These are phyloP conservation scores for Arion vulgaris DNA, from an alignment of 1,140 invertebrate species.

Conservation along the genomic window DNA sequence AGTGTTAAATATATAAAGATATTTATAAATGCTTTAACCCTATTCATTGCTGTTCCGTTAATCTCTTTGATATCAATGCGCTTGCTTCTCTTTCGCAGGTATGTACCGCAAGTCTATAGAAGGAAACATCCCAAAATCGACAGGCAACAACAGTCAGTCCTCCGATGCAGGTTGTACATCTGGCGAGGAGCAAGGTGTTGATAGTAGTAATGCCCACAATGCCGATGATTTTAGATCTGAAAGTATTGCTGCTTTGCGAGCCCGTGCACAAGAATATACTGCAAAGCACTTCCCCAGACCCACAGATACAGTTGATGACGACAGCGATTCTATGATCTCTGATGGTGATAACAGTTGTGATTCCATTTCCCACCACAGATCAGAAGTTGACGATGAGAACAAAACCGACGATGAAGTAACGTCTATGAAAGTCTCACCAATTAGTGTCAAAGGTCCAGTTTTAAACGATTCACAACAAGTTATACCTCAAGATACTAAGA, in stretches of 20 bases:
- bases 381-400: not conserved
- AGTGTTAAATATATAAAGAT: too few species aligned
- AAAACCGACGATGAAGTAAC: not conserved
- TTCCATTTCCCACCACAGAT: not conserved
- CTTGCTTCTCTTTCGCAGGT: conserved; percentile 82
- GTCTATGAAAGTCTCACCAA: not conserved
- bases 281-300: conserved; percentile 70
- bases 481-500: not conserved
- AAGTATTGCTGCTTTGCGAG: conserved; percentile 90
- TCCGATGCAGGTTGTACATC: not conserved
- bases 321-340: not conserved
- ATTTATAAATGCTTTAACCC: too few species aligned
- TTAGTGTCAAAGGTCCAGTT: not conserved
- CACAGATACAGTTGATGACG: conserved; percentile 21
- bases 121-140: not conserved
- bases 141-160: not conserved
- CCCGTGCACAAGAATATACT: conserved; percentile 94
- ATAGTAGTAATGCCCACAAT: conserved; percentile 17
- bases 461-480: not conserved
- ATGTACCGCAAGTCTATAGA: conserved; percentile 99
- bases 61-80: too few species aligned
- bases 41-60: too few species aligned
- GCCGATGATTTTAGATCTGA: conserved; percentile 72
- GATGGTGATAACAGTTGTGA: conserved; percentile 31
- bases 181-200: not conserved